Evolutionary conservation across 2,888 invertebrate genomes (phyloP).

Genomic region (Cecidostiba fungosa): DNA sequence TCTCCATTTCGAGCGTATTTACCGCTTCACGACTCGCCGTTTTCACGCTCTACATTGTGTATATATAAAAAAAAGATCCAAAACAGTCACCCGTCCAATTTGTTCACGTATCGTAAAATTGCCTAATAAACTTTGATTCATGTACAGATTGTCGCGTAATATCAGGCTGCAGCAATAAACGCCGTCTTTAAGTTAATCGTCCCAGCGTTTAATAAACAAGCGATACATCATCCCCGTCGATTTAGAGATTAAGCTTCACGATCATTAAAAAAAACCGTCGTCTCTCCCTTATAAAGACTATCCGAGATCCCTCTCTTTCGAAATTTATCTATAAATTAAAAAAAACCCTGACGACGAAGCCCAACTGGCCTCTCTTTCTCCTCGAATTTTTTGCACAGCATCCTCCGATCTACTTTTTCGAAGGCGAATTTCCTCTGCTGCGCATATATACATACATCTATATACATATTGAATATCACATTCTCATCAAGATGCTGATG

Average conservation of each 20-base stretch:
- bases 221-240: neutral
- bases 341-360: neutral
- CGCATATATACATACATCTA: constrained; percentile 3
- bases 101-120: neutral
- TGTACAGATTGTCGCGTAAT: neutral
- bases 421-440: neutral
- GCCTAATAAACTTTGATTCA: neutral
- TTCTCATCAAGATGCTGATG: constrained; percentile 75
- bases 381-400: constrained; percentile 3
- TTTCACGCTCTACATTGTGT: neutral
- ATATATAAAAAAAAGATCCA: neutral
- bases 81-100: neutral
- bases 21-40: neutral
- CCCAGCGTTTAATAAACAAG: neutral
- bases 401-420: constrained; percentile 33
- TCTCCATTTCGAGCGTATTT: neutral
- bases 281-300: neutral
- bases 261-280: neutral
- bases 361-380: neutral
- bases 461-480: constrained; percentile 73
- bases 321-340: constrained; percentile 1
- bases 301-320: neutral
- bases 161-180: neutral
- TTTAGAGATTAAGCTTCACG: constrained; percentile 6
- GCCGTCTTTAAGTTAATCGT: neutral